Percentiles rank a stretch among this genome's conserved stretches.
Conservation (phyloP, 2,797 vertebrate genomes). For the Synaphobranchus kaupii region DNA sequence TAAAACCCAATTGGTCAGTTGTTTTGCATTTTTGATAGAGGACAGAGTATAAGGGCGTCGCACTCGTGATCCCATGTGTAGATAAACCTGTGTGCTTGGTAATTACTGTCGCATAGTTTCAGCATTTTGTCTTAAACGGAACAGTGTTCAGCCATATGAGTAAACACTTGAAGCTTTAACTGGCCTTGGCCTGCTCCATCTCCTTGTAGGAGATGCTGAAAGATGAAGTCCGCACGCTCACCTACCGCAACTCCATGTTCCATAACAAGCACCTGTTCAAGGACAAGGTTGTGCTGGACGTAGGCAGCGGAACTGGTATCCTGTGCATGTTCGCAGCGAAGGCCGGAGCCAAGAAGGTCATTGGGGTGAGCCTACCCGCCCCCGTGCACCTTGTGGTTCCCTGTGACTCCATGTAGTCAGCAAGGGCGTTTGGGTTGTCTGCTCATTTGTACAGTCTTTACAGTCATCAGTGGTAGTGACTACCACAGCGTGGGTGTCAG, state of each 20-base stretch:
- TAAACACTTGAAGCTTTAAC: background rate
- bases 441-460: background rate
- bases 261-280: constrained; percentile 96
- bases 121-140: background rate
- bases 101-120: background rate
- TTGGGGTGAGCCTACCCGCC: constrained; percentile 75
- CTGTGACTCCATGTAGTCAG: background rate
- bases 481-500: background rate
- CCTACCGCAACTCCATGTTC: constrained; percentile 94
- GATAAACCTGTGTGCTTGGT: background rate
- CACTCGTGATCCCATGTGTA: background rate
- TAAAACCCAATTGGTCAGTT: background rate
- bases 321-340: constrained; percentile 96
- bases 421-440: background rate
- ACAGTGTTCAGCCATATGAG: background rate
- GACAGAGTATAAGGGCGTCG: too few relatives aligned
- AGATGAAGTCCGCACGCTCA: constrained; percentile 91
- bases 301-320: constrained; percentile 92
- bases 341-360: constrained; percentile 89
- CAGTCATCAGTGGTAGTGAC: background rate
- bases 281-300: constrained; percentile 92
- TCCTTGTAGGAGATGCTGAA: constrained; percentile 88
- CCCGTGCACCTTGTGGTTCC: background rate
- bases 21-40: too few relatives aligned
- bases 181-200: background rate